Percentiles rank a stretch among this genome's conserved stretches.
Conservation (phyloP, 2,888 invertebrate genomes). For the Sicus ferrugineus region DNA sequence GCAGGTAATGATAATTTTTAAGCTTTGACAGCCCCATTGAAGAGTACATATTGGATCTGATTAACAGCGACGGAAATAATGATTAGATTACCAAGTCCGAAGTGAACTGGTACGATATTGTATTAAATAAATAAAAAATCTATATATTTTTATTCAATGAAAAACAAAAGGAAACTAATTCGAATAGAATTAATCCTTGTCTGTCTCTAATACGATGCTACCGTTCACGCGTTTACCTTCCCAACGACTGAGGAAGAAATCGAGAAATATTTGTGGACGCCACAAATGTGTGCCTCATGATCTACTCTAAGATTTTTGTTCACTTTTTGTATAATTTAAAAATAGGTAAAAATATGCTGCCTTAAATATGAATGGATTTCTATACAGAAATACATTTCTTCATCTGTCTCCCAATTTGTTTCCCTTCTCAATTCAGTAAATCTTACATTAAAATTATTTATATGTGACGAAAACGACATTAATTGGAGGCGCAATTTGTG, state of each 20-base stretch:
- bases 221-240: not conserved
- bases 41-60: not conserved
- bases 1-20: not conserved
- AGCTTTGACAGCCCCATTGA: not conserved
- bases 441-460: not conserved
- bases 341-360: conserved; percentile 6
- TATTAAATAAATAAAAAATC: not conserved
- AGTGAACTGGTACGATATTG: not conserved
- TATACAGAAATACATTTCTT: not conserved
- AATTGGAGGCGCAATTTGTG: not conserved
- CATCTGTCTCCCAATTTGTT: not conserved
- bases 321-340: conserved; percentile 10
- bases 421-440: not conserved
- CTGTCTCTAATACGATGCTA: not conserved
- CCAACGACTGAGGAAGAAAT: not conserved
- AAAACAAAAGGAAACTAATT: too few relatives aligned
- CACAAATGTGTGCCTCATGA: not conserved
- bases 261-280: not conserved
- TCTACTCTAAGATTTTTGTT: not conserved
- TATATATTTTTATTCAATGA: not conserved
- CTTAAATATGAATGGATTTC: conserved; percentile 5
- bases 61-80: not conserved
- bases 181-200: not conserved
- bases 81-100: not conserved
- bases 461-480: not conserved